phyloP scores from a whole-genome alignment of 2,888 invertebrate species.

The Eurois occulta region DNA sequence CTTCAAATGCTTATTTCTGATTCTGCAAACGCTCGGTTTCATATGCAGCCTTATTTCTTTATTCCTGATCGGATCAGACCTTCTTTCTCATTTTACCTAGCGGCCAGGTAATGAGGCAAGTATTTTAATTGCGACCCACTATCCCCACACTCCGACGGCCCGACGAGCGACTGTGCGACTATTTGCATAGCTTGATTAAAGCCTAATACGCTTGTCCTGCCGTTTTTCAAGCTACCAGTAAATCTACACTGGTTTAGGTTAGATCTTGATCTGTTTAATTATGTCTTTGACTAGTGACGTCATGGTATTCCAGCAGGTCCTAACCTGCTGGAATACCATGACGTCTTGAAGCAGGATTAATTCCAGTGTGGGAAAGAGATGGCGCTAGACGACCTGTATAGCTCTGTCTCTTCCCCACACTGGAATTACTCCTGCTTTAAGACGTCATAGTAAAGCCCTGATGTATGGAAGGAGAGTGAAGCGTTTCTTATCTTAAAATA shows the following conservation, averaged over 20 bases:
- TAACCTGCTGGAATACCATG: too few species aligned
- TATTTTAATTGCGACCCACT: conserved; percentile 76
- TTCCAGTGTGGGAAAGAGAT: too few species aligned
- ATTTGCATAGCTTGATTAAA: conserved; percentile 74
- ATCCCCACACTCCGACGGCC: conserved; percentile 54
- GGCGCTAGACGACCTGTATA: too few species aligned
- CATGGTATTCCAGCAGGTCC: too few species aligned
- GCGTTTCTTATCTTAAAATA: conserved; percentile 5
- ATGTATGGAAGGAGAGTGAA: neutral
- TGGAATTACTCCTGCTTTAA: too few species aligned
- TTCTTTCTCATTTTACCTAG: conserved; percentile 10
- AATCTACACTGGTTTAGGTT: conserved; percentile 41
- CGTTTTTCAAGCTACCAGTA: conserved; percentile 48
- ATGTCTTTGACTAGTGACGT: conserved; percentile 22
- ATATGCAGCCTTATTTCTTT: neutral
- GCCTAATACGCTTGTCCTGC: conserved; percentile 60
- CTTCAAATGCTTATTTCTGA: too few species aligned
- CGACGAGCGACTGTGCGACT: conserved; percentile 37
- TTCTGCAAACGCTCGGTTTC: too few species aligned
- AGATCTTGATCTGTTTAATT: conserved; percentile 32
- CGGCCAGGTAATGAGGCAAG: conserved; percentile 51
- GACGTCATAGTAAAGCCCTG: too few species aligned
- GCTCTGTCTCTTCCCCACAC: too few species aligned
- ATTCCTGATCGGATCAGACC: neutral
- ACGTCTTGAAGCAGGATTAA: too few species aligned